phyloP scores from a whole-genome alignment of 1,140 invertebrate species.

The Calephelis virginiensis region DNA sequence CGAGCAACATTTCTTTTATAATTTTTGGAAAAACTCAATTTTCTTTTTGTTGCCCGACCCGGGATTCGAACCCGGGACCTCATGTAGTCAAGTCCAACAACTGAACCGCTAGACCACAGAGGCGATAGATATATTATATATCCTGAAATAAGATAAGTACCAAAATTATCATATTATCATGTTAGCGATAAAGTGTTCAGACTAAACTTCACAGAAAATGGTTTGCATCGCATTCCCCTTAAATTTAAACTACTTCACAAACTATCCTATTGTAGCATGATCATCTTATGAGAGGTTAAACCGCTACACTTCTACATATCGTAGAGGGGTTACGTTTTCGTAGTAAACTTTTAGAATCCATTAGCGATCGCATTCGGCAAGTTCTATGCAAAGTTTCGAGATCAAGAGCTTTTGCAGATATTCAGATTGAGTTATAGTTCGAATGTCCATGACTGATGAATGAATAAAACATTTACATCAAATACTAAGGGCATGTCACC shows the following conservation, averaged over 20 bases:
- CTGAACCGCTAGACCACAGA: too few relatives aligned
- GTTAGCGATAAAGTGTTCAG: too few relatives aligned
- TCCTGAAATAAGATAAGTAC: too few relatives aligned
- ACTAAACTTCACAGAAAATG: neutral
- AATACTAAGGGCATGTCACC: too few relatives aligned
- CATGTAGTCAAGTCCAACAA: too few relatives aligned
- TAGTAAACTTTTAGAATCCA: slow-evolving; percentile 9
- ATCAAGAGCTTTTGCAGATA: neutral
- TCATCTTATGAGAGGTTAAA: slow-evolving; percentile 8
- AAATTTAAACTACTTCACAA: slow-evolving; percentile 1
- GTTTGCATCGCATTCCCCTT: neutral
- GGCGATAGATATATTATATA: too few relatives aligned
- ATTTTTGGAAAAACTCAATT: too few relatives aligned
- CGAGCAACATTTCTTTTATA: too few relatives aligned
- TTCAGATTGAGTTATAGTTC: neutral
- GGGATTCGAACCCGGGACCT: too few relatives aligned
- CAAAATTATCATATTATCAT: too few relatives aligned
- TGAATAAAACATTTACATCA: neutral
- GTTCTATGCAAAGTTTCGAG: neutral
- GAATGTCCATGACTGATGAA: neutral
- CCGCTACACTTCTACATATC: slow-evolving; percentile 5
- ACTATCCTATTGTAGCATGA: slow-evolving; percentile 10
- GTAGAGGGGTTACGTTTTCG: slow-evolving; percentile 12
- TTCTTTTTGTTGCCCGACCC: too few relatives aligned
- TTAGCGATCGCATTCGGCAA: slow-evolving; percentile 5